Percentiles rank a stretch among this genome's conserved stretches.
These are phyloP conservation scores for Pararge aegeria DNA, from an alignment of 1,140 invertebrate genomes.

Conservation along the genomic window DNA sequence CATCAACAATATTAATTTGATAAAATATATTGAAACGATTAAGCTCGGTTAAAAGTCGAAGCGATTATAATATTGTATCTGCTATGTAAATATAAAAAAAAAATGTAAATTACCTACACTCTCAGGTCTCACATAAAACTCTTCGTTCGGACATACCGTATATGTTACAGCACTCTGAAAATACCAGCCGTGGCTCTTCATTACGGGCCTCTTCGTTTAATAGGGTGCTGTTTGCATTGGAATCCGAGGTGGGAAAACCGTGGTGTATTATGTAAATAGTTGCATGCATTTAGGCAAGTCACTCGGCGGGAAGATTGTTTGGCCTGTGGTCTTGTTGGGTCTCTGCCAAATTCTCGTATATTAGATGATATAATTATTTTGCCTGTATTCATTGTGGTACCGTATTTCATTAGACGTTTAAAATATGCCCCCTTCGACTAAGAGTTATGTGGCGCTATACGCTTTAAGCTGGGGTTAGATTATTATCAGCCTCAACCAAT, in stretches of 20 bases:
- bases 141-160: slow-evolving; percentile 41
- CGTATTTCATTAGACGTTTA: background rate
- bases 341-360: slow-evolving; percentile 24
- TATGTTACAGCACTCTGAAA: slow-evolving; percentile 26
- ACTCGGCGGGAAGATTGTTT: slow-evolving; percentile 28
- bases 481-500: no score
- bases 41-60: no score
- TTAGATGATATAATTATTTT: slow-evolving; percentile 11
- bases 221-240: slow-evolving; percentile 34
- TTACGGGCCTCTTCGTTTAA: slow-evolving; percentile 49
- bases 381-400: background rate
- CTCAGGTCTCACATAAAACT: slow-evolving; percentile 10
- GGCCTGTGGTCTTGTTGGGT: slow-evolving; percentile 28
- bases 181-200: slow-evolving; percentile 51
- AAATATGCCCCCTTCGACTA: background rate
- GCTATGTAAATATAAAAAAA: no score
- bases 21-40: no score
- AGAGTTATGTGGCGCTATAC: background rate
- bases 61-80: no score
- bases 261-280: slow-evolving; percentile 25
- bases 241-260: slow-evolving; percentile 26
- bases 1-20: no score
- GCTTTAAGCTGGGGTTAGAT: no score
- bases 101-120: no score
- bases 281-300: slow-evolving; percentile 31